Evolutionary conservation across 2,797 vertebrate genomes (phyloP), one percentile per base, ranked within the genome.

Genomic region (Emys orbicularis): DNA sequence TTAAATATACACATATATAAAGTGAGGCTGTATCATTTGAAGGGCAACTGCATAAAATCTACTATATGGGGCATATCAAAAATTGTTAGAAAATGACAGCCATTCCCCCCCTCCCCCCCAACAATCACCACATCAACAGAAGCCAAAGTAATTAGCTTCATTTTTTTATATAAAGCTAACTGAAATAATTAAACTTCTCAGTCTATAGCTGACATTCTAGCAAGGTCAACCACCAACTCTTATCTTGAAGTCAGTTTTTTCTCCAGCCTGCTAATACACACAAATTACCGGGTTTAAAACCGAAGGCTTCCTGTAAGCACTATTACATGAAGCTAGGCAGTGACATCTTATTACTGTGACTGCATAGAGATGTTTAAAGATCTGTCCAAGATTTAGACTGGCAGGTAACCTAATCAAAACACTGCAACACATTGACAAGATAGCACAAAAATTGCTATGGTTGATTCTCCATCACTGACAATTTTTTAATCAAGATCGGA

Each of bases 381-480:
- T 5, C 0, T 19, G 81, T 5, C 86, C 4, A 8, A 0, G 0
- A 79, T 74, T 91, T 5, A 52, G 79, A 54, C 74, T 41, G 80
- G 82, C 93, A 91, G 76, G 12, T 44, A 88, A n/a, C 49, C 0
- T 7, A 65, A 59, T 16, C 49, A 88, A 65, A 89, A 53, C 34
- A 84, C 7, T 83, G 31, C 79, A 13, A 4, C 83, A 5, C 68
- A 12, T 81, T 61, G 90, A 82, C 56, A 56, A 94, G 89, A 44
- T 89, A 95, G 92, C 89, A 47, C 29, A 68, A 90, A 83, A 44
- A 5, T 37, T 54, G 89, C 95, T 87, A 57, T 57, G 27, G 27
- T 29, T 27, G 56, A 57, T 29, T 57, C 56, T 29, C 56, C 27
- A 57, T 59, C 12, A 12, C 56, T 31, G 27, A 59, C 25, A 27